Conservation (phyloP, 1,140 invertebrate genomes). For the Drosophila kepulauana region DNA sequence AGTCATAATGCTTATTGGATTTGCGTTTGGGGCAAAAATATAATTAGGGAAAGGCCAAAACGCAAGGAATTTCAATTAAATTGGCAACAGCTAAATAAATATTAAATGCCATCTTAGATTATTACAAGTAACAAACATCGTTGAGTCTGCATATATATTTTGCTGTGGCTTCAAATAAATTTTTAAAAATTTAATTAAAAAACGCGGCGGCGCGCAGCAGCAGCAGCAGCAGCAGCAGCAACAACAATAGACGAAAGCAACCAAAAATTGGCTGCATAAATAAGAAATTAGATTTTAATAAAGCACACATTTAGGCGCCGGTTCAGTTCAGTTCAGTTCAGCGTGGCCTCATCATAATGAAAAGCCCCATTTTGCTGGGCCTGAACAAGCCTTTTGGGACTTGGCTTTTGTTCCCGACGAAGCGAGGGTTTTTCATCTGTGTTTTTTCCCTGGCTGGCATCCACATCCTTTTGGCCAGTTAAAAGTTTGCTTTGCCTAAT, state of each 20-base stretch:
- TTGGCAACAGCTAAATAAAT: conserved; percentile 49
- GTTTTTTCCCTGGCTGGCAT: conserved; percentile 24
- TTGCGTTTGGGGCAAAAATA: conserved; percentile 64
- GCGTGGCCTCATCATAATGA: conserved; percentile 49
- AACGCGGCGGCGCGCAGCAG: conserved; percentile 9
- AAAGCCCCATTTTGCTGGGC: conserved; percentile 49
- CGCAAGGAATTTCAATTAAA: conserved; percentile 78
- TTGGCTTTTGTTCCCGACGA: conserved; percentile 38
- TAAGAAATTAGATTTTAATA: conserved; percentile 79
- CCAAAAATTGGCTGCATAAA: conserved; percentile 67
- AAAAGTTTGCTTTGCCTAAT: conserved; percentile 72
- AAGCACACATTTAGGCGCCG: conserved; percentile 65
- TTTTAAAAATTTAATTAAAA: conserved; percentile 76
- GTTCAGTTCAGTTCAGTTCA: no score
- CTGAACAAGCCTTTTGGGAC: conserved; percentile 55
- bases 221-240: neutral
- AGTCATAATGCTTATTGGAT: conserved; percentile 81
- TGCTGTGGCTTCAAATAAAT: conserved; percentile 58
- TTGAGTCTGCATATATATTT: conserved; percentile 5
- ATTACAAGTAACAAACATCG: conserved; percentile 9
- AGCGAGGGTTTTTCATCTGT: conserved; percentile 8
- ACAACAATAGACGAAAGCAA: neutral
- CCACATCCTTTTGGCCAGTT: conserved; percentile 38
- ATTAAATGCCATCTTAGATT: conserved; percentile 36
- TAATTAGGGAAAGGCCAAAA: conserved; percentile 65